Evolutionary conservation across 2,113 vertebrate species (phyloP), one percentile per base, ranked within the genome.

Genomic region (Coptodon bakossiorum): DNA sequence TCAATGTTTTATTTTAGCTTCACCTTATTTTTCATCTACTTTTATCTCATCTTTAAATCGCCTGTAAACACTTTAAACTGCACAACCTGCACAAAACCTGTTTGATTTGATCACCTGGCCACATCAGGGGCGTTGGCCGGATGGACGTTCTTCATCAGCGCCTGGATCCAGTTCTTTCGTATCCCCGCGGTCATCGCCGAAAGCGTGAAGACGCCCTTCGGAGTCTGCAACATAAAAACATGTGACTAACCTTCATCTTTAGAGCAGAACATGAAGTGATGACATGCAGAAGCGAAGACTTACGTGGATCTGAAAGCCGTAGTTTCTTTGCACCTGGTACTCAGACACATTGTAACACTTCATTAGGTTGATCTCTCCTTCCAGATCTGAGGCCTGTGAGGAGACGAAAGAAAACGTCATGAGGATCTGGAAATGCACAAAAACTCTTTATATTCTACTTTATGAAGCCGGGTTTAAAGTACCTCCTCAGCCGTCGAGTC

Each of bases 81-180:
- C 50, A 54, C 40, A 76, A 36, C 19, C 76, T 22, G 8, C 7
- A 14, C 31, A 14, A 38, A 80, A 53, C 29, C 76, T 79, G 76
- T 34, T 53, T 22, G 34, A 56, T 31, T 12, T 12, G 40, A 19
- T 52, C 76, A 96, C 96, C 94, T 95, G 86, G 94, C 87, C 2
- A 95, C 94, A 81, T 95, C 94, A 2, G 95, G 95, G 10, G 95
- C 92, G 3, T 81, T 88, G 2, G 89, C 90, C 3, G 92, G 93
- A n/a, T 79, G 92, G 1, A 96, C 90, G 6, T 96, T 96, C 34
- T 93, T 96, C 90, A 94, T 92, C 50, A 96, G 90, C 11, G 95
- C 95, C 80, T 96, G 93, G 83, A 96, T 96, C 96, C 96, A 96
- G 88, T 96, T 96, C 82, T 82, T 94, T 8, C 96, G 95, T 48